These are phyloP conservation scores for Trogon melanurus DNA, from an alignment of 2,113 vertebrate genomes.

Conservation along the genomic window DNA sequence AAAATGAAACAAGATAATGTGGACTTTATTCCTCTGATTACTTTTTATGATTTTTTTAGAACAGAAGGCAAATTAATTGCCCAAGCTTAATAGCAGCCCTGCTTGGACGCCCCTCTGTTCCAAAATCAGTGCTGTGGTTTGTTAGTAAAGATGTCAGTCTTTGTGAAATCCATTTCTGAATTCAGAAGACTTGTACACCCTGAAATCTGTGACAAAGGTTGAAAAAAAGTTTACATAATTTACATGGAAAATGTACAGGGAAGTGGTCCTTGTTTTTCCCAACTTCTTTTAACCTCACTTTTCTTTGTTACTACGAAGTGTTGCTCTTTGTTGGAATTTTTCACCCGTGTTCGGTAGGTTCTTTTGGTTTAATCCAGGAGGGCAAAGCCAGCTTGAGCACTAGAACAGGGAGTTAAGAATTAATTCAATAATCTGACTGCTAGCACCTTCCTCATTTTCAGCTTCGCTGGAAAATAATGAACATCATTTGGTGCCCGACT, in stretches of 20 bases:
- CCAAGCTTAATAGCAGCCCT: conserved; percentile 7
- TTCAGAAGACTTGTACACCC: background rate
- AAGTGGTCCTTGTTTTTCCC: background rate
- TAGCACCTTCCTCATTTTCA: background rate
- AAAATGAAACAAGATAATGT: background rate
- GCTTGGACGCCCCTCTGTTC: background rate
- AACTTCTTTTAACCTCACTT: background rate
- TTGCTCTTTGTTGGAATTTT: background rate
- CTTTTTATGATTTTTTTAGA: background rate
- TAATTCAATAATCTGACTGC: background rate
- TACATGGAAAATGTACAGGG: background rate
- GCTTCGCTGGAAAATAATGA: background rate
- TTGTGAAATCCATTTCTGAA: background rate
- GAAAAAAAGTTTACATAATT: background rate
- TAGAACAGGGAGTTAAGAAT: background rate
- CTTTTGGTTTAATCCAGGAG: background rate
- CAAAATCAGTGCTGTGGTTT: background rate
- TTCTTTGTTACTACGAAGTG: background rate
- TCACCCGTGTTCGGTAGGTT: background rate
- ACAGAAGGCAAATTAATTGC: conserved; percentile 31
- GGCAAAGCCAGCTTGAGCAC: background rate
- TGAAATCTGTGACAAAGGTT: background rate
- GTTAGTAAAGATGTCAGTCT: background rate
- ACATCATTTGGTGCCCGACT: background rate
- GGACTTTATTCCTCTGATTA: background rate